These are phyloP conservation scores for Mimumesa dahlbomi DNA, from an alignment of 2,888 invertebrate species.

Conservation along the genomic window DNA sequence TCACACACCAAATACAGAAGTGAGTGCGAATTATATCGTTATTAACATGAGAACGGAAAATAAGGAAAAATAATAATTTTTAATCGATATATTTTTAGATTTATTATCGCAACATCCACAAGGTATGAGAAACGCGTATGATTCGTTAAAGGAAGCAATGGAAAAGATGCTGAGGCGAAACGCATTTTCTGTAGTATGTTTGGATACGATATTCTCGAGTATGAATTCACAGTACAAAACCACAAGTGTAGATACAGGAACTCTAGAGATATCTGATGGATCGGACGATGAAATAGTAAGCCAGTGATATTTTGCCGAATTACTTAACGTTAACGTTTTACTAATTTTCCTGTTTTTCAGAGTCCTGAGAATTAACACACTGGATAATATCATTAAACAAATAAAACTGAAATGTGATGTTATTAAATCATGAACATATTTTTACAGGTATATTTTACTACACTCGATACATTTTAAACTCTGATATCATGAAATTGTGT, in stretches of 20 bases:
- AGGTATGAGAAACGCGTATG: conserved; percentile 81
- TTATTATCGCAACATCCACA: conserved; percentile 70
- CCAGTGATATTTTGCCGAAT: too few species aligned
- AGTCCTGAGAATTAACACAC: too few species aligned
- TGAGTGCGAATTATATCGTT: conserved; percentile 79
- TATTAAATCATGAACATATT: too few species aligned
- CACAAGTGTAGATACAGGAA: neutral
- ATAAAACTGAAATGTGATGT: too few species aligned
- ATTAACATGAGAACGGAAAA: conserved; percentile 6
- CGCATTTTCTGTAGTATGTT: conserved; percentile 86
- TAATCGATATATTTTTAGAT: conserved; percentile 49
- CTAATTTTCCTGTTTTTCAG: too few species aligned
- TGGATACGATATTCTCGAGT: conserved; percentile 76
- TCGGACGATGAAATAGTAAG: conserved; percentile 28
- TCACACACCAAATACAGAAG: conserved; percentile 84
- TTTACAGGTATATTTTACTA: too few species aligned
- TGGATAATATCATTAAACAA: too few species aligned
- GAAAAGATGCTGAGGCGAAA: conserved; percentile 86
- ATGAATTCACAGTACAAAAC: neutral
- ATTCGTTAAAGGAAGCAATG: conserved; percentile 85
- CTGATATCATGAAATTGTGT: too few species aligned
- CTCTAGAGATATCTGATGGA: conserved; percentile 27
- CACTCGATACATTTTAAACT: too few species aligned
- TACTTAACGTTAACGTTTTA: too few species aligned
- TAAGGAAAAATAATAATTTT: conserved; percentile 16